Evolutionary conservation across 1,140 invertebrate species (phyloP).

Genomic region (Matsumurasca onukii): DNA sequence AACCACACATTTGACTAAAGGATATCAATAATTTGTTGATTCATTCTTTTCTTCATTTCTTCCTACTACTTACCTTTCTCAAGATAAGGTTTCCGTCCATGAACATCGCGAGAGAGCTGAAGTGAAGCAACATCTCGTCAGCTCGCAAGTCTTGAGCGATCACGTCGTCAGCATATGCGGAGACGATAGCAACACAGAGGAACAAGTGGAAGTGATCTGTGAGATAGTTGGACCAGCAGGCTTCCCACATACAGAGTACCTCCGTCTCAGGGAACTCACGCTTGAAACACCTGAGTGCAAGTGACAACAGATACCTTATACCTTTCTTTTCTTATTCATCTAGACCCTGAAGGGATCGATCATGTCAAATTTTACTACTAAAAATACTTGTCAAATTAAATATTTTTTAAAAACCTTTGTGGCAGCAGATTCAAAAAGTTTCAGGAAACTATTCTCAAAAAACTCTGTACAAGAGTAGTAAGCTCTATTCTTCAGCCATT

Average conservation of each 20-base stretch:
- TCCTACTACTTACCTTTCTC: constrained; percentile 61
- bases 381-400: too few species aligned
- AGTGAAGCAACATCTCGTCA: constrained; percentile 92
- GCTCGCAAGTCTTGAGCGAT: constrained; percentile 85
- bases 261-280: constrained; percentile 71
- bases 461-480: too few species aligned
- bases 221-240: constrained; percentile 85
- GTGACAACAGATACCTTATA: too few species aligned
- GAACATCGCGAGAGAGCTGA: constrained; percentile 93
- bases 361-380: too few species aligned
- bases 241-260: constrained; percentile 65
- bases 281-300: constrained; percentile 75
- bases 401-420: too few species aligned
- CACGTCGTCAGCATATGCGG: constrained; percentile 90
- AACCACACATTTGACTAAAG: background rate
- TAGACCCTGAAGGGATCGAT: too few species aligned
- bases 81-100: constrained; percentile 92
- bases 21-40: background rate
- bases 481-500: too few species aligned
- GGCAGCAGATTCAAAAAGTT: too few species aligned
- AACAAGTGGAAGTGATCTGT: constrained; percentile 93
- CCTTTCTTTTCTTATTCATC: too few species aligned
- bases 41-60: background rate
- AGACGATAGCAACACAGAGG: constrained; percentile 89
- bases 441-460: too few species aligned